These are phyloP conservation scores for Meteorus sp. DNA, from an alignment of 1,140 invertebrate genomes.

Conservation along the genomic window DNA sequence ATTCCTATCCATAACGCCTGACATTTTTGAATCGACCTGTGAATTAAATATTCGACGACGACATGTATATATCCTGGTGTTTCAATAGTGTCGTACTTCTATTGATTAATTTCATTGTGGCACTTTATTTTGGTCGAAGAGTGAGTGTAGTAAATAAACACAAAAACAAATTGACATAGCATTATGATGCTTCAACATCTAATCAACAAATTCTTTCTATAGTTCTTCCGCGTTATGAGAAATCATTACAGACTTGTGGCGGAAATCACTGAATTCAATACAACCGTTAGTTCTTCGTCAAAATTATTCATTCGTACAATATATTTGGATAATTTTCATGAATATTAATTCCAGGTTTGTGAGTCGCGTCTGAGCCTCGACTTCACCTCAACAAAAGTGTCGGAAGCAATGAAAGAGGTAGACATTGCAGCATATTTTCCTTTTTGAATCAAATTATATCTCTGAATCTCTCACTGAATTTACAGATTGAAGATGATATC, in stretches of 20 bases:
- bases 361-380: constrained; percentile 40
- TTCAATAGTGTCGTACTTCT: constrained; percentile 40
- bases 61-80: constrained; percentile 37
- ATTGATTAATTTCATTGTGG: constrained; percentile 33
- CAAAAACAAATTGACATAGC: not conserved
- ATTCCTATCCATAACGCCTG: not conserved
- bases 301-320: not conserved
- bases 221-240: constrained; percentile 43
- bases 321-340: not conserved
- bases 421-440: not conserved
- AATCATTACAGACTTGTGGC: constrained; percentile 38
- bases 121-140: constrained; percentile 38
- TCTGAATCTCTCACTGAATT: constrained; percentile 6
- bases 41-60: constrained; percentile 6
- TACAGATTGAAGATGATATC: constrained; percentile 46
- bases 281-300: constrained; percentile 33
- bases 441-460: constrained; percentile 12
- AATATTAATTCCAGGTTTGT: constrained; percentile 34
- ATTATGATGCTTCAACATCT: constrained; percentile 12
- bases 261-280: constrained; percentile 39
- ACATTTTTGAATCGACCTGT: constrained; percentile 14
- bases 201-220: too few species aligned
- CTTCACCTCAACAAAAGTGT: constrained; percentile 37
- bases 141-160: constrained; percentile 34
- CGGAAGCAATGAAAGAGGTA: constrained; percentile 44